Conservation (phyloP, 2,888 invertebrate genomes). For the Nebria salina region DNA sequence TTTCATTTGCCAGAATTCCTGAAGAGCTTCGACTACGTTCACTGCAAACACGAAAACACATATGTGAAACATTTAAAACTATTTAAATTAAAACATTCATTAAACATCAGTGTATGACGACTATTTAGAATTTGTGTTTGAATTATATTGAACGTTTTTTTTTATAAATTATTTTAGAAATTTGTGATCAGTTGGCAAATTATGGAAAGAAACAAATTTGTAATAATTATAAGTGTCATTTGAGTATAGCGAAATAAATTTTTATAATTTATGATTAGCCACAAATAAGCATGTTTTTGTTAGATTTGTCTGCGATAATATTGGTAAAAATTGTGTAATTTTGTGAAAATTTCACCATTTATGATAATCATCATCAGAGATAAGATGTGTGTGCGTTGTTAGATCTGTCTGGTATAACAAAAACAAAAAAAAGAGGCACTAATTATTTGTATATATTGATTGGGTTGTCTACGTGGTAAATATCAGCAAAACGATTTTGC, state of each 20-base stretch:
- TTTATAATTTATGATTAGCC: no score
- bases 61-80: neutral
- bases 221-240: no score
- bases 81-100: no score
- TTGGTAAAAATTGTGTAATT: neutral
- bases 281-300: no score
- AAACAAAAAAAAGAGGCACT: neutral
- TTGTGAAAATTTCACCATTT: neutral
- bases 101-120: no score
- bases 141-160: no score
- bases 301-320: neutral
- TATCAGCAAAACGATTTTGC: neutral
- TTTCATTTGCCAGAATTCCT: slow-evolving; percentile 98
- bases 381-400: neutral
- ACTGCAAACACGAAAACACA: slow-evolving; percentile 67
- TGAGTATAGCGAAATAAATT: no score
- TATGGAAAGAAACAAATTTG: no score
- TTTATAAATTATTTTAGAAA: no score
- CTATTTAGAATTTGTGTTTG: no score
- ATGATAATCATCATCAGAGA: neutral
- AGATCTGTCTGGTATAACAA: neutral
- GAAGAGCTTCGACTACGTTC: slow-evolving; percentile 94
- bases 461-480: slow-evolving; percentile 1
- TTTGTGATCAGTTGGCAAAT: no score
- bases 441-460: neutral